These are phyloP conservation scores for Orientallactaga bullata DNA, from an alignment of 2,113 vertebrate species.

Conservation along the genomic window DNA sequence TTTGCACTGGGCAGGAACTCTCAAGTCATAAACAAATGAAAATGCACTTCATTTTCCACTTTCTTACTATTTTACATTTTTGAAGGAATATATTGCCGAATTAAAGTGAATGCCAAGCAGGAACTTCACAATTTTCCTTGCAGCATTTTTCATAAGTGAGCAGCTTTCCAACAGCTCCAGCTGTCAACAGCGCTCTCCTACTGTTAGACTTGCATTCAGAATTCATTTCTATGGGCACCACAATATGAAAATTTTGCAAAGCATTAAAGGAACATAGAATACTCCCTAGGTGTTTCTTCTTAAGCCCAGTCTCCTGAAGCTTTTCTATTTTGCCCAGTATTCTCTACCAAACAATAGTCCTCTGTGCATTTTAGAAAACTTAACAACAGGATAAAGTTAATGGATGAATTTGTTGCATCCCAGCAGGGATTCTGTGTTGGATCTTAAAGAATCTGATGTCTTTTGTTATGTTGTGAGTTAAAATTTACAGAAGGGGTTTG, in stretches of 20 bases:
- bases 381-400: constrained; percentile 34
- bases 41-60: constrained; percentile 71
- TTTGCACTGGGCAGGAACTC: constrained; percentile 67
- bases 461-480: constrained; percentile 58
- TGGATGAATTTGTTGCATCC: constrained; percentile 22
- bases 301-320: neutral
- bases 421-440: constrained; percentile 38
- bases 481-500: constrained; percentile 43
- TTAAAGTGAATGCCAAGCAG: constrained; percentile 69
- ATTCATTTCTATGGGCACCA: constrained; percentile 60
- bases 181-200: constrained; percentile 78
- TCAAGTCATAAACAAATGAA: constrained; percentile 70
- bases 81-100: constrained; percentile 66
- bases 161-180: constrained; percentile 76
- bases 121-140: constrained; percentile 79
- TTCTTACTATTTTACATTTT: constrained; percentile 75
- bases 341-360: constrained; percentile 21
- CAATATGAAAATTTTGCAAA: constrained; percentile 65
- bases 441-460: constrained; percentile 53
- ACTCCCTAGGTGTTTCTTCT: constrained; percentile 56
- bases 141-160: constrained; percentile 79
- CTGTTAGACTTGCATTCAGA: constrained; percentile 75
- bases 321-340: constrained; percentile 47
- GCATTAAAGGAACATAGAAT: constrained; percentile 52
- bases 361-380: constrained; percentile 65